A percentile compares a stretch with the other conserved stretches of the same genome.
Evolutionary conservation across 2,113 vertebrate species (phyloP).

Genomic region (Callionymus lyra): DNA sequence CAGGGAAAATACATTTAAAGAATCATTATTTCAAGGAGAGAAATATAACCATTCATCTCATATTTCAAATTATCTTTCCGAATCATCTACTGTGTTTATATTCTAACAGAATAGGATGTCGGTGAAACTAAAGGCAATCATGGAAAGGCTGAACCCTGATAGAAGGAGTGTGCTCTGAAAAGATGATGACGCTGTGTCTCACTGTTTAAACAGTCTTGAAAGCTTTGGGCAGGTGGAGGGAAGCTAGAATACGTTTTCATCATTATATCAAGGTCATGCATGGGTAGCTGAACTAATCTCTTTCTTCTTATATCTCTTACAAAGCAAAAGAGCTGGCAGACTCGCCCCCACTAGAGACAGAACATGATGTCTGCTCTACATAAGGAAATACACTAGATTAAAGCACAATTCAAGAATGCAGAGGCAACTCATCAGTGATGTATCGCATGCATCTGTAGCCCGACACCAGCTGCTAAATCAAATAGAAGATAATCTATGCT

Average conservation of each 20-base stretch:
- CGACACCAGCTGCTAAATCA: constrained; percentile 56
- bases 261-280: constrained; percentile 62
- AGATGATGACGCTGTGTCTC: constrained; percentile 37
- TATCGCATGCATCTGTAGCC: constrained; percentile 36
- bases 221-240: constrained; percentile 53
- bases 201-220: constrained; percentile 52
- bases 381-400: constrained; percentile 36
- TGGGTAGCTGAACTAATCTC: constrained; percentile 60
- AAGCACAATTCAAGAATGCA: constrained; percentile 33
- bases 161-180: constrained; percentile 48
- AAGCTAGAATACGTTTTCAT: constrained; percentile 57
- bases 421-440: constrained; percentile 30
- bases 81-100: constrained; percentile 28
- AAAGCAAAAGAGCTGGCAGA: constrained; percentile 45
- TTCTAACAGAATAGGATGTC: constrained; percentile 30
- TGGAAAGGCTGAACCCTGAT: constrained; percentile 28
- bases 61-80: constrained; percentile 19
- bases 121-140: constrained; percentile 31
- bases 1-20: neutral
- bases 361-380: constrained; percentile 46
- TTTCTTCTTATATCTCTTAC: constrained; percentile 56
- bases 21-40: constrained; percentile 3
- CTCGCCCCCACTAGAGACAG: constrained; percentile 47
- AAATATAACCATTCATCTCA: constrained; percentile 1
- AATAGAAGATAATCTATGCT: constrained; percentile 57